Evolutionary conservation across 2,888 invertebrate species (phyloP).

Genomic region (Drosophila infuscata): DNA sequence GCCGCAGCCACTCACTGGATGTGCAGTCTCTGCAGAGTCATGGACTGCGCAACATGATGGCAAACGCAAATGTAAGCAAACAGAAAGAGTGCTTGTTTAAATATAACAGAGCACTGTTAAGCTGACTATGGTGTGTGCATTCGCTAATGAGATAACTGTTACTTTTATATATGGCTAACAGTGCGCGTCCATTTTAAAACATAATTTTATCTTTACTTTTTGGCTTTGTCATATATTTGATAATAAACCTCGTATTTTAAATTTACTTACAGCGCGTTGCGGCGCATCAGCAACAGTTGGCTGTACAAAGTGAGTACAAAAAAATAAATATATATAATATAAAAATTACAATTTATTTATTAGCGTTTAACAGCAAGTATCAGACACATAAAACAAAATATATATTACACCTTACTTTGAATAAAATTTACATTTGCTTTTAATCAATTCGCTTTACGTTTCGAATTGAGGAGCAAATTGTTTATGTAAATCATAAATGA

Average conservation of each 20-base stretch:
- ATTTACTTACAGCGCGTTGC: slow-evolving; percentile 89
- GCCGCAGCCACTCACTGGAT: slow-evolving; percentile 84
- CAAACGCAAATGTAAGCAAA: slow-evolving; percentile 79
- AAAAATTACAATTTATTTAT: slow-evolving; percentile 1
- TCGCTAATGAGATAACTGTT: slow-evolving; percentile 25
- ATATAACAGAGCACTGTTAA: slow-evolving; percentile 32
- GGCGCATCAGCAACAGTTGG: slow-evolving; percentile 88
- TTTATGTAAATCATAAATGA: slow-evolving; percentile 43
- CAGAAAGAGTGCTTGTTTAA: slow-evolving; percentile 10
- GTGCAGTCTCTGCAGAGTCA: slow-evolving; percentile 84
- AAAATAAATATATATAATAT: slow-evolving; percentile 16
- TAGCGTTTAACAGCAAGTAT: slow-evolving; percentile 72
- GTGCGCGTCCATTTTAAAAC: slow-evolving; percentile 36
- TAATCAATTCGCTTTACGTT: slow-evolving; percentile 19
- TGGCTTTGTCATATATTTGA: not conserved
- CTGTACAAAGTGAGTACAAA: slow-evolving; percentile 85
- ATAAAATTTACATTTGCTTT: slow-evolving; percentile 17
- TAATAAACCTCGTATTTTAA: slow-evolving; percentile 34
- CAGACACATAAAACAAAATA: slow-evolving; percentile 43
- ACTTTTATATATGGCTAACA: slow-evolving; percentile 7
- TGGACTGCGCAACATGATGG: slow-evolving; percentile 82
- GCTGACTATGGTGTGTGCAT: slow-evolving; percentile 35
- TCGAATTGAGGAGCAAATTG: slow-evolving; percentile 35
- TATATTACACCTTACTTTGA: slow-evolving; percentile 26
- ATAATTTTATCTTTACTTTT: not conserved